A percentile compares a stretch with the other conserved stretches of the same genome.
Evolutionary conservation across 2,113 vertebrate genomes (phyloP).

Genomic region (Morone chrysops): DNA sequence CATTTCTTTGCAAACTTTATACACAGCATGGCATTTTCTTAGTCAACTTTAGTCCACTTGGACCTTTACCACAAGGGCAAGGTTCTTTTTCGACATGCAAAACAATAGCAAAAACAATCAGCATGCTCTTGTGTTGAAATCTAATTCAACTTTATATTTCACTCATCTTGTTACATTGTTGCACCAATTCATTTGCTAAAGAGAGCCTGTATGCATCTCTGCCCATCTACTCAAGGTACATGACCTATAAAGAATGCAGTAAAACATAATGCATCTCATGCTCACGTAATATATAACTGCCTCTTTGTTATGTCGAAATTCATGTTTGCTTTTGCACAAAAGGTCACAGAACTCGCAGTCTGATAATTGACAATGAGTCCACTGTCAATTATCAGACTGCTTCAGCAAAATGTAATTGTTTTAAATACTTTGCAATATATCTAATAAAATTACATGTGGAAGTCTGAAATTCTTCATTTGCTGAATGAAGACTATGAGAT

Average conservation of each 20-base stretch:
- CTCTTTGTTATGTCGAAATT: neutral
- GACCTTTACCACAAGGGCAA: neutral
- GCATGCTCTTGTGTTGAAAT: neutral
- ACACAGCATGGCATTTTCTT: no score
- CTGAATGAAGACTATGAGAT: neutral
- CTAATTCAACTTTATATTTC: neutral
- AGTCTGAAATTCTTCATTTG: neutral
- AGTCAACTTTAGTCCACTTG: neutral
- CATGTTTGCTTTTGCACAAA: neutral
- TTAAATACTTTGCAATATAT: no score
- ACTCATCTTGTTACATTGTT: neutral
- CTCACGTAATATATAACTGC: neutral
- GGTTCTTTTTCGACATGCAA: neutral
- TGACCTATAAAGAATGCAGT: neutral
- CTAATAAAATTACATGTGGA: no score
- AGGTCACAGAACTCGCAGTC: neutral
- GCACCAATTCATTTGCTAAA: neutral
- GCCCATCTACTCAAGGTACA: neutral
- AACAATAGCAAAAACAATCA: no score
- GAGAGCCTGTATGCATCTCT: neutral
- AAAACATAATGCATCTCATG: neutral
- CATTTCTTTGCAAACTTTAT: no score
- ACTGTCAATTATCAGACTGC: neutral
- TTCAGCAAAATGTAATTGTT: neutral
- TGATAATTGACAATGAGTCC: neutral